Conservation (phyloP, 2,888 invertebrate species). For the Leptogaster cylindrica region DNA sequence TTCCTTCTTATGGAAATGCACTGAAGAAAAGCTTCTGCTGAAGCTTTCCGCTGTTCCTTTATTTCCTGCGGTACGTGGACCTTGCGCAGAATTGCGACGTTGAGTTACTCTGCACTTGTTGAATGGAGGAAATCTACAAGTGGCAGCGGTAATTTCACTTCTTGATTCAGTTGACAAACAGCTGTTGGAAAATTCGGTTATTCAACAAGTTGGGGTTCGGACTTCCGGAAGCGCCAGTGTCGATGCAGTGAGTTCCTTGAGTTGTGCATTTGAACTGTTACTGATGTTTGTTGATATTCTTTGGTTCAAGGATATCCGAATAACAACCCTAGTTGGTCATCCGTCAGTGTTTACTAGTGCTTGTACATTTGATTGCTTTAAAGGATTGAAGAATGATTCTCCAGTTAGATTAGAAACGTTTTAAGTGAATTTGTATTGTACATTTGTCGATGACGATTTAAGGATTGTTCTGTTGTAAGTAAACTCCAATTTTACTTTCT, state of each 20-base stretch:
- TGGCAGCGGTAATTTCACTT: conserved; percentile 42
- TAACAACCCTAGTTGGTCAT: background rate
- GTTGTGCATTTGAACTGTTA: conserved; percentile 6
- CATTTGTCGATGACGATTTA: too few species aligned
- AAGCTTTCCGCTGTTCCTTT: conserved; percentile 11
- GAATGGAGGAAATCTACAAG: conserved; percentile 46
- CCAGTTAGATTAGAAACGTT: too few species aligned
- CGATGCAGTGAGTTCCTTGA: conserved; percentile 8
- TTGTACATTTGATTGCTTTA: too few species aligned
- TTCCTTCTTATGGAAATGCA: background rate
- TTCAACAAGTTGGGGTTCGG: conserved; percentile 43
- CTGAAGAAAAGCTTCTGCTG: background rate
- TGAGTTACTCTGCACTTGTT: conserved; percentile 43
- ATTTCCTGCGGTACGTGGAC: background rate
- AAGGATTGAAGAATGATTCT: too few species aligned
- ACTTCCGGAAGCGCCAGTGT: conserved; percentile 9
- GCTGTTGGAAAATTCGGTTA: conserved; percentile 46
- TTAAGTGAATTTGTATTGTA: too few species aligned
- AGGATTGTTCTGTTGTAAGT: too few species aligned
- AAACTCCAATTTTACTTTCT: too few species aligned
- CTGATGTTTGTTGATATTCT: background rate
- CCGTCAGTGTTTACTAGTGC: too few species aligned
- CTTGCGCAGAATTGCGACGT: conserved; percentile 18
- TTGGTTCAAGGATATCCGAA: background rate
- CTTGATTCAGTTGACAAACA: conserved; percentile 44